A percentile compares a stretch with the other conserved stretches of the same genome.
phyloP scores from a whole-genome alignment of 1,140 invertebrate species.

The Helicoverpa zea region DNA sequence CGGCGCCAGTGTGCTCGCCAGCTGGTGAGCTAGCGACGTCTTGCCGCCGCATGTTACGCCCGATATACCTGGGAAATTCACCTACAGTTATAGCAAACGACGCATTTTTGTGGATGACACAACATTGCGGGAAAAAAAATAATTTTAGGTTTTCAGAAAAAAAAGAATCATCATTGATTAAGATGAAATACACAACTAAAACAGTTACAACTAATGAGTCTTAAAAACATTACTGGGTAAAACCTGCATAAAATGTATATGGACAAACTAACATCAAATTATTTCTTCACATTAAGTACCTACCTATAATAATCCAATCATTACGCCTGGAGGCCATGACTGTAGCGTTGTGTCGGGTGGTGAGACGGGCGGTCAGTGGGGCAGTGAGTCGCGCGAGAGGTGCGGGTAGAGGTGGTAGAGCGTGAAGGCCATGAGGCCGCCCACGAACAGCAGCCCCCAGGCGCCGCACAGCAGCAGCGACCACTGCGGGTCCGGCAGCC shows the following conservation, averaged over 20 bases:
- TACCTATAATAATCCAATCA: conserved; percentile 89
- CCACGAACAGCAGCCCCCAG: conserved; percentile 89
- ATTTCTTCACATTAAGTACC: no score
- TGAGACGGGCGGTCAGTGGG: not conserved
- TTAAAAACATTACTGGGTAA: no score
- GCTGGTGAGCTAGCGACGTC: conserved; percentile 89
- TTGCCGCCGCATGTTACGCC: conserved; percentile 94
- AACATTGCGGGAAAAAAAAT: not conserved
- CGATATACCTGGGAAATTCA: conserved; percentile 87
- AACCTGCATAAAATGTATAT: no score
- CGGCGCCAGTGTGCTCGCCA: conserved; percentile 86
- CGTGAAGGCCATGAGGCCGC: conserved; percentile 89
- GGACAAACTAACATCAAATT: no score
- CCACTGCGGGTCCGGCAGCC: conserved; percentile 89
- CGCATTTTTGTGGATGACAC: not conserved
- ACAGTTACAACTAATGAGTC: no score
- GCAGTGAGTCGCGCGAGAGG: conserved; percentile 54
- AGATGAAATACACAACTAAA: no score
- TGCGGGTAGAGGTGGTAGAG: conserved; percentile 87
- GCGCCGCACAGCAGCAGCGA: conserved; percentile 88
- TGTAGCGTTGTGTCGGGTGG: not conserved
- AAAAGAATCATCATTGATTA: no score
- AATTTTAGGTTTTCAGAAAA: not conserved
- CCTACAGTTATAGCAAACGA: not conserved
- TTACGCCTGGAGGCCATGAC: conserved; percentile 55